Percentiles rank a stretch among this genome's conserved stretches.
Evolutionary conservation across 2,797 vertebrate species (phyloP).

Genomic region (Neostethus bicornis): DNA sequence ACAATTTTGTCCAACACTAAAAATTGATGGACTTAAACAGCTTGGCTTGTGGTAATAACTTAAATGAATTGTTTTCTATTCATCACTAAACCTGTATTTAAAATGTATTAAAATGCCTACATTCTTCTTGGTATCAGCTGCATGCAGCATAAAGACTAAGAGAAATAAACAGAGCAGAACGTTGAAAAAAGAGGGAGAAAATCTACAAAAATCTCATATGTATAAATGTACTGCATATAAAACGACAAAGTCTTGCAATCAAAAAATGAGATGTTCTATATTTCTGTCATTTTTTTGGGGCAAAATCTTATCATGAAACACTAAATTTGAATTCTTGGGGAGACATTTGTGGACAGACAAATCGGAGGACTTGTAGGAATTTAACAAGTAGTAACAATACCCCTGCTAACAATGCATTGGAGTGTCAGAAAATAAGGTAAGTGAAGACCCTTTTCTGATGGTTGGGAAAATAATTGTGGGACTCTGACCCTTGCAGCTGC

Average conservation of each 20-base stretch:
- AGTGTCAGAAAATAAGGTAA: constrained; percentile 6
- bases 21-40: constrained; percentile 42
- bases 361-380: not conserved
- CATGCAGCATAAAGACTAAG: constrained; percentile 48
- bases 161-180: constrained; percentile 42
- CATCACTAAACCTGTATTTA: constrained; percentile 77
- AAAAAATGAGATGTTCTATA: constrained; percentile 26
- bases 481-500: constrained; percentile 66
- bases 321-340: constrained; percentile 4
- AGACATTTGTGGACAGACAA: constrained; percentile 16
- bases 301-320: constrained; percentile 9
- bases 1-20: constrained; percentile 6
- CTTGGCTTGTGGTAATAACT: constrained; percentile 60
- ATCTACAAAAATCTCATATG: constrained; percentile 17
- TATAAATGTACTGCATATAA: constrained; percentile 20
- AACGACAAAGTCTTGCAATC: not conserved
- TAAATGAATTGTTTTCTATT: constrained; percentile 81
- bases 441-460: constrained; percentile 31
- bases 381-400: not conserved
- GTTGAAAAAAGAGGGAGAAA: constrained; percentile 11
- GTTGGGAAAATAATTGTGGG: constrained; percentile 33
- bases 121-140: constrained; percentile 77
- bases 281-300: constrained; percentile 11
- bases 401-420: constrained; percentile 1
- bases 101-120: too few species aligned